These are phyloP conservation scores for Bombus cullumanus DNA, from an alignment of 1,140 invertebrate genomes.

Conservation along the genomic window DNA sequence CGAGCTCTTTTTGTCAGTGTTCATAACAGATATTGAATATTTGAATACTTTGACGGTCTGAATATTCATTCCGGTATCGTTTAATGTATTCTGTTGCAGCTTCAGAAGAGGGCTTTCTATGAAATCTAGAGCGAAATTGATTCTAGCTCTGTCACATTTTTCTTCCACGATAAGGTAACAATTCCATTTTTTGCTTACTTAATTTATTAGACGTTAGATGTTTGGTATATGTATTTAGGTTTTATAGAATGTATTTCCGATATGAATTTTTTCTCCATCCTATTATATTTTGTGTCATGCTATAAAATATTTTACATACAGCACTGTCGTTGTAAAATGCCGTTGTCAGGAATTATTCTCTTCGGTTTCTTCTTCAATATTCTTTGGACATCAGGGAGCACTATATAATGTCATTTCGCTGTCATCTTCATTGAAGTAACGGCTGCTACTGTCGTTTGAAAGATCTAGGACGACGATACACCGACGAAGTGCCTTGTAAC, in stretches of 20 bases:
- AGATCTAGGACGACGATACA: conserved; percentile 20
- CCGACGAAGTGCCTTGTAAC: conserved; percentile 6
- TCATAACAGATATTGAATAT: too few species aligned
- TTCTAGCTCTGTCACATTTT: not conserved
- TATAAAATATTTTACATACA: not conserved
- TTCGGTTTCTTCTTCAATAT: conserved; percentile 4
- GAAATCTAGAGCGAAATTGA: not conserved
- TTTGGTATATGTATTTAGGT: too few species aligned
- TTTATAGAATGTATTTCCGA: too few species aligned
- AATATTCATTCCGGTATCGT: conserved; percentile 6
- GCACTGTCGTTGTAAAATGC: not conserved
- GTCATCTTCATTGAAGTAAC: conserved; percentile 32
- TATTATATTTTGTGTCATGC: not conserved
- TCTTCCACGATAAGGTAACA: not conserved
- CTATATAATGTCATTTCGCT: conserved; percentile 25
- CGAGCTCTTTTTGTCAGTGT: too few species aligned
- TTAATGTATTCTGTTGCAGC: not conserved
- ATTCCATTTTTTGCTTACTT: too few species aligned
- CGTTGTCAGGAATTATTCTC: conserved; percentile 1
- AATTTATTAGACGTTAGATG: too few species aligned
- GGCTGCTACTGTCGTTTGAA: conserved; percentile 33
- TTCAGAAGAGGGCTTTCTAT: not conserved
- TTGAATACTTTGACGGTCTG: not conserved
- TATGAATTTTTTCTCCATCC: not conserved
- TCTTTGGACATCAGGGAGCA: not conserved